Percentiles rank a stretch among this genome's conserved stretches.
These are phyloP conservation scores for Menidia beryllina DNA, from an alignment of 2,113 vertebrate species.

Conservation along the genomic window DNA sequence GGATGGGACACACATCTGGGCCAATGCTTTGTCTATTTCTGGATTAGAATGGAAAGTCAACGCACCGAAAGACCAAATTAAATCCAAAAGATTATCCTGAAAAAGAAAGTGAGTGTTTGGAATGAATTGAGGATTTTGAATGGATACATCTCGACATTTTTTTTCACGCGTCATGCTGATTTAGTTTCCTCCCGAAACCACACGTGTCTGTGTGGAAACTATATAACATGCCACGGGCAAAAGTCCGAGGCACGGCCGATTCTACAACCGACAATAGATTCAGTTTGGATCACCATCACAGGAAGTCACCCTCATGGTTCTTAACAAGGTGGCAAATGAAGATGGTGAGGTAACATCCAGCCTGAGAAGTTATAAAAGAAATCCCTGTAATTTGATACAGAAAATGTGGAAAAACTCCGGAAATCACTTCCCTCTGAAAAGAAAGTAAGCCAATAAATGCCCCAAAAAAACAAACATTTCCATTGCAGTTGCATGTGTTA, in stretches of 20 bases:
- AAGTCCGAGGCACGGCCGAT: conserved; percentile 15
- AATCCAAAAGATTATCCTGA: conserved; percentile 39
- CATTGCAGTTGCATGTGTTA: too few relatives aligned
- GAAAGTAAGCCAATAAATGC: too few relatives aligned
- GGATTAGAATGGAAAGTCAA: conserved; percentile 5
- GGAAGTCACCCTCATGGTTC: background rate
- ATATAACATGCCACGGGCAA: conserved; percentile 15
- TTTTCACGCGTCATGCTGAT: conserved; percentile 18
- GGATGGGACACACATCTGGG: conserved; percentile 32
- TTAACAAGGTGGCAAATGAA: conserved; percentile 14
- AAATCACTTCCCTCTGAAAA: too few relatives aligned
- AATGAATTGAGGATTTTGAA: conserved; percentile 21
- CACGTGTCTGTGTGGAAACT: background rate
- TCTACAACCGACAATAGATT: conserved; percentile 28
- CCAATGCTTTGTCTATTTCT: conserved; percentile 17
- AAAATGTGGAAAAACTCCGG: background rate
- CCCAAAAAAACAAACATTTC: too few relatives aligned
- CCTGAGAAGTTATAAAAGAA: background rate
- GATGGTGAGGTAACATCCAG: conserved; percentile 9
- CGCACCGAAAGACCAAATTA: conserved; percentile 38
- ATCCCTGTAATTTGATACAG: too few relatives aligned
- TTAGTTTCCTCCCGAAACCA: background rate
- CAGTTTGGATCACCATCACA: conserved; percentile 24
- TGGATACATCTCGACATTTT: conserved; percentile 12
- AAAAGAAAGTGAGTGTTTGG: conserved; percentile 9